These are phyloP conservation scores for Sarcophaga caerulescens DNA, from an alignment of 2,888 invertebrate genomes.

Conservation along the genomic window DNA sequence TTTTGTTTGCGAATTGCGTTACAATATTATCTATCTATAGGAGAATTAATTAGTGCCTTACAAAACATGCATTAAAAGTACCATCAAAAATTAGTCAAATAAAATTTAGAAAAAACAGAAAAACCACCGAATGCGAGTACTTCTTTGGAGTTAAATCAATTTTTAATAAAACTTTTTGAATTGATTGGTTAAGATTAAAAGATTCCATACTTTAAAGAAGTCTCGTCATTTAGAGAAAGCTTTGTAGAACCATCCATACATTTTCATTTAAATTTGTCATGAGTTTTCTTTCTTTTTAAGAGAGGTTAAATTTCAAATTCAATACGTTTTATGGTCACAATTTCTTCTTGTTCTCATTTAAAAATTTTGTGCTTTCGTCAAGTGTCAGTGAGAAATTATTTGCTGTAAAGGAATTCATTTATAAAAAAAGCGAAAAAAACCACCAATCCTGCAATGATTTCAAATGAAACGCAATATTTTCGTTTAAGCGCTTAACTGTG, in stretches of 20 bases:
- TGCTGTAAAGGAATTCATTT: constrained; percentile 25
- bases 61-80: no score
- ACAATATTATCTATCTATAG: no score
- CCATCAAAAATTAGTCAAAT: fast-evolving
- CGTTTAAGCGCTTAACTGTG: not conserved
- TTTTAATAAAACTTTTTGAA: no score
- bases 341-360: not conserved
- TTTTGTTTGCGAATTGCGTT: no score
- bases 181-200: no score
- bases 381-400: constrained; percentile 41
- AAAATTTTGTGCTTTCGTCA: constrained; percentile 43
- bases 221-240: no score
- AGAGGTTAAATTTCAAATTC: not conserved
- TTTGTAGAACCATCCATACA: no score
- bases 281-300: not conserved
- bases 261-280: no score
- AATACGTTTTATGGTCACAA: not conserved
- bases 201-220: no score
- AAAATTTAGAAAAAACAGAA: no score
- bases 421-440: not conserved
- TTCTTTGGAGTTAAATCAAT: no score
- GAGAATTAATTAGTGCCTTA: no score
- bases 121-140: fast-evolving
- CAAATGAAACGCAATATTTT: constrained; percentile 18
- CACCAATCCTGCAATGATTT: constrained; percentile 19